Evolutionary conservation across 1,140 invertebrate species (phyloP).

Genomic region (Tribolium madens): DNA sequence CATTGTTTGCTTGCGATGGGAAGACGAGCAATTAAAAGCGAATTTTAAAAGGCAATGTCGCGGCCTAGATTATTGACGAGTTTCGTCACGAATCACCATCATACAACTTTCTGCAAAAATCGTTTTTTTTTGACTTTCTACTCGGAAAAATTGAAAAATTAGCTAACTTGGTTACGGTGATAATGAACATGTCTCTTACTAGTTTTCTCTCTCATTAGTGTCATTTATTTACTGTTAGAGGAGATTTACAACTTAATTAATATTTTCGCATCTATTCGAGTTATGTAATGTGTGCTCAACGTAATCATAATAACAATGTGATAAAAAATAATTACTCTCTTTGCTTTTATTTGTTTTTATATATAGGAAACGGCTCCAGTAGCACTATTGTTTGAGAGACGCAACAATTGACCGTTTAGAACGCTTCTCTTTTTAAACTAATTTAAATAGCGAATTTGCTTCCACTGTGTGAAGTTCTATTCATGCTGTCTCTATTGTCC

Average conservation of each 20-base stretch:
- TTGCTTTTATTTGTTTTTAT: background rate
- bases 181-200: no score
- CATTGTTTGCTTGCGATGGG: no score
- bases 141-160: background rate
- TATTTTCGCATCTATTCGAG: background rate
- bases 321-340: background rate
- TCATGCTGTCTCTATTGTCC: background rate
- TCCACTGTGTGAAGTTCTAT: background rate
- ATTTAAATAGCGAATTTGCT: background rate
- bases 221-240: background rate
- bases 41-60: no score
- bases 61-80: no score
- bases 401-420: background rate
- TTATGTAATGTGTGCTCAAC: background rate
- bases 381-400: background rate
- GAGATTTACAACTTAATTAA: background rate
- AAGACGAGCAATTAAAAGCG: background rate
- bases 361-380: background rate
- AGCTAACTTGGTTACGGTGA: background rate
- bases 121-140: background rate
- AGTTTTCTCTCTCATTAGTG: background rate
- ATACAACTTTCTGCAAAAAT: constrained; percentile 1
- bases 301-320: background rate
- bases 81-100: constrained; percentile 6
- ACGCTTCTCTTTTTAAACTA: background rate